A percentile compares a stretch with the other conserved stretches of the same genome.
phyloP scores from a whole-genome alignment of 2,888 invertebrate genomes.

The Cepaea hortensis region DNA sequence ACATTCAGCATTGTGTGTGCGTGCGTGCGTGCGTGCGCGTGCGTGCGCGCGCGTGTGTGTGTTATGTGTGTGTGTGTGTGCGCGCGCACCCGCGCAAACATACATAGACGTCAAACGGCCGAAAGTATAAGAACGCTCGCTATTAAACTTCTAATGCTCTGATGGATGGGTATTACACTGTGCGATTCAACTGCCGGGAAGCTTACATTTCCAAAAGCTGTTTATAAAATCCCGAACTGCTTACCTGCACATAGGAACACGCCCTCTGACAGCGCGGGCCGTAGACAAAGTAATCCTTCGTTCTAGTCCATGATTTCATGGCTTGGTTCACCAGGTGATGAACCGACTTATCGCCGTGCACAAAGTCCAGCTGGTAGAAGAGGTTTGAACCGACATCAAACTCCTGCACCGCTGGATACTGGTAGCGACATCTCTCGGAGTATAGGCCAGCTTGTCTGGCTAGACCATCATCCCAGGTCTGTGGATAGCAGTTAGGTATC shows the following conservation, averaged over 20 bases:
- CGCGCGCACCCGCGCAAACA: too few species aligned
- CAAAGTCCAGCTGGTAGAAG: constrained; percentile 37
- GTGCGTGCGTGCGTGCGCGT: too few species aligned
- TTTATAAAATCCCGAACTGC: not conserved
- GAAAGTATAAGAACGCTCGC: too few species aligned
- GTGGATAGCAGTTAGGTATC: not conserved
- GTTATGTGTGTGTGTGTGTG: too few species aligned
- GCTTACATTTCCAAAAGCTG: too few species aligned
- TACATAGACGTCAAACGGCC: too few species aligned
- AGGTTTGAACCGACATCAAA: constrained; percentile 53
- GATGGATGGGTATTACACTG: too few species aligned
- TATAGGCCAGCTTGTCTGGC: constrained; percentile 46
- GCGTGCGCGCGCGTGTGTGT: too few species aligned
- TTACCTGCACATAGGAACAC: constrained; percentile 56
- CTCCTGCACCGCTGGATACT: constrained; percentile 48
- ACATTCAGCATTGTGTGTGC: too few species aligned
- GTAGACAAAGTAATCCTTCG: constrained; percentile 50
- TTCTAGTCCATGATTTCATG: constrained; percentile 51
- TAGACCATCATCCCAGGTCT: constrained; percentile 49
- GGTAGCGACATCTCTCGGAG: constrained; percentile 54
- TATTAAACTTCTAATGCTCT: too few species aligned
- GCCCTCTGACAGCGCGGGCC: constrained; percentile 52
- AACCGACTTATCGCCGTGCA: constrained; percentile 30
- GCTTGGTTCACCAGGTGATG: constrained; percentile 44
- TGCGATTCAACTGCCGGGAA: too few species aligned